phyloP scores from a whole-genome alignment of 2,888 invertebrate species.

The Monopis laevigella region DNA sequence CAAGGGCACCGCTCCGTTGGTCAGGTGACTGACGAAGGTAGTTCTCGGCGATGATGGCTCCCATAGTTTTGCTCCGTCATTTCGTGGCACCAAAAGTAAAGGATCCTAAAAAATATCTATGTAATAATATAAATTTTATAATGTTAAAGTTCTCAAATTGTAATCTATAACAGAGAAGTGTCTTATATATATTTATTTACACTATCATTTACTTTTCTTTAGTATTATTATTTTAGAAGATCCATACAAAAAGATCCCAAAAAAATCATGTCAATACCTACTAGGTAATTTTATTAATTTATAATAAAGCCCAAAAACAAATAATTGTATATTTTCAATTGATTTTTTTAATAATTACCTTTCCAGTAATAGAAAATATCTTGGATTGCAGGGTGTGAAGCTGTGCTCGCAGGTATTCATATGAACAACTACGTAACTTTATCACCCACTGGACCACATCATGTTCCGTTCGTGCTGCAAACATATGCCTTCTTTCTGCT shows the following conservation, averaged over 20 bases:
- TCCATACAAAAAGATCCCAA: no score
- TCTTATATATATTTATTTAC: no score
- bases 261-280: no score
- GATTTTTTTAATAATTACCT: no score
- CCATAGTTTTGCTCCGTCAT: slow-evolving; percentile 65
- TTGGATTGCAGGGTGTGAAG: slow-evolving; percentile 72
- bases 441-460: slow-evolving; percentile 78
- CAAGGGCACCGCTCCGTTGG: slow-evolving; percentile 47
- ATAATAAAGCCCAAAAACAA: no score
- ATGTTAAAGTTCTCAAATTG: no score
- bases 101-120: slow-evolving; percentile 50
- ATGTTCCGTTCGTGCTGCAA: slow-evolving; percentile 75
- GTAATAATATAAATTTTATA: no score
- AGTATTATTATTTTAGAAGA: no score
- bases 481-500: slow-evolving; percentile 73
- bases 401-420: slow-evolving; percentile 74
- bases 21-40: slow-evolving; percentile 56
- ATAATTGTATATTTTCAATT: no score
- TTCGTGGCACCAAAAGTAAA: slow-evolving; percentile 67
- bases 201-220: no score
- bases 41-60: slow-evolving; percentile 52
- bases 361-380: slow-evolving; percentile 74
- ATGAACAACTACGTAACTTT: slow-evolving; percentile 73
- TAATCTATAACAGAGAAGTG: no score
- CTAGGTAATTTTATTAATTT: no score